Evolutionary conservation across 2,797 vertebrate genomes (phyloP).

Genomic region (Forpus xanthops): DNA sequence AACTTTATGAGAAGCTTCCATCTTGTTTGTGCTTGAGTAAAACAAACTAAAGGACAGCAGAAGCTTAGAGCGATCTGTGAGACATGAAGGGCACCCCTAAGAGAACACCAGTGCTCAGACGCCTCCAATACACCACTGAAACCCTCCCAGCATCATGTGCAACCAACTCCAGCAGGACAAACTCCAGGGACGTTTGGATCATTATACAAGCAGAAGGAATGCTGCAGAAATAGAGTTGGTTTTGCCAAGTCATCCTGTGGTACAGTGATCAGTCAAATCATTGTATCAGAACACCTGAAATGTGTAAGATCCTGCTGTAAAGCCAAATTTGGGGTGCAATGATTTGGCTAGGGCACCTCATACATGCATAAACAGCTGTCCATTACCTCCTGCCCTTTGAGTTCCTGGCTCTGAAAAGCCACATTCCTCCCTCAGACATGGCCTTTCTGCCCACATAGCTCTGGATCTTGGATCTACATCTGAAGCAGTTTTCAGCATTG

Average conservation of each 20-base stretch:
- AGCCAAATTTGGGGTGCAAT: background rate
- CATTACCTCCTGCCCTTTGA: background rate
- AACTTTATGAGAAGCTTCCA: too few relatives aligned
- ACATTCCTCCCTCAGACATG: background rate
- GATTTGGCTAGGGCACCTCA: background rate
- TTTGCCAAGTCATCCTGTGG: background rate
- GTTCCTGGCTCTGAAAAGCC: background rate
- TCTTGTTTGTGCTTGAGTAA: background rate
- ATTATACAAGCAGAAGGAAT: background rate
- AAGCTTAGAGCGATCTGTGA: background rate
- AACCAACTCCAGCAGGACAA: background rate
- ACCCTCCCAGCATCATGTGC: background rate
- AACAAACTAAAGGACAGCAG: background rate
- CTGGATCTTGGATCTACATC: background rate
- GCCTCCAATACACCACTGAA: accelerated
- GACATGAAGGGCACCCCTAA: too few relatives aligned
- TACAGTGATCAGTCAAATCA: background rate
- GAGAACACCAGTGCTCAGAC: accelerated
- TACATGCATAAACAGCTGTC: background rate
- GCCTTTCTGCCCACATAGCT: background rate
- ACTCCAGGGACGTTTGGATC: accelerated
- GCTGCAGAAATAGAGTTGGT: background rate
- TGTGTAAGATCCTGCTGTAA: background rate
- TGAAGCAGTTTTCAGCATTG: background rate
- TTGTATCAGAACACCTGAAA: background rate